Base-by-base conservation (phyloP, 2,888 invertebrate genomes). In the Erebia ligea region DNA sequence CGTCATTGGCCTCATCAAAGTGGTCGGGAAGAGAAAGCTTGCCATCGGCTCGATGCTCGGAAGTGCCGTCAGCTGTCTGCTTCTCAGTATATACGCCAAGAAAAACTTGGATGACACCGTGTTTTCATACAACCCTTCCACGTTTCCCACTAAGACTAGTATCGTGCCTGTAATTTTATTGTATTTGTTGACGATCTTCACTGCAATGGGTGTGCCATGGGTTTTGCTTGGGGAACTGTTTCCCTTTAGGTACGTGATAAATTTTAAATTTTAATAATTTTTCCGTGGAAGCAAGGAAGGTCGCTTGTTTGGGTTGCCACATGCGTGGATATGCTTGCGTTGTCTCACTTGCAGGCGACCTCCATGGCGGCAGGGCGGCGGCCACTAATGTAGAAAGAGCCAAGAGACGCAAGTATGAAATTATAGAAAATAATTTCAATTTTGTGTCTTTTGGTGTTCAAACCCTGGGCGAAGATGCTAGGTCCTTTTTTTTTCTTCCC, bases 171-270 rank as follows among this genome's bases (percentile, higher is more conserved):
- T 94, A 61, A 77, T 86, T 0, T 78, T 92, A 62, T 92, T 94
- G 79, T 90, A 91, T 62, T 69, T 84, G 1, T 79, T 94, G 61
- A 84, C 88, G 1, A 76, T 89, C 15, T 90, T 88, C 73, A 89
- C 87, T 57, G 92, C 87, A 10, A 84, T 89, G 3, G 89, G 90
- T 13, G 84, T 94, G 17, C 94, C 94, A 1, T 95, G 95, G 94
- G 91, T 94, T 71, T 77, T 95, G 58, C 84, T 95, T 10, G 94
- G 94, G 70, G 95, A 95, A 82, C 90, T 95, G 9, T 95, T 95
- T 75, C 94, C 94, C 0, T 92, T 94, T 75, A 94, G 94, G 94
- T 34, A 34, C 25, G 4, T 21, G n/a, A n/a, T 94, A 78, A 84
- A 80, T 68, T 69, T 48, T 25, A 58, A 1, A 34, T 34, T 34